A percentile compares a stretch with the other conserved stretches of the same genome.
Evolutionary conservation across 2,797 vertebrate species (phyloP).

Genomic region (Spondyliosoma cantharus): DNA sequence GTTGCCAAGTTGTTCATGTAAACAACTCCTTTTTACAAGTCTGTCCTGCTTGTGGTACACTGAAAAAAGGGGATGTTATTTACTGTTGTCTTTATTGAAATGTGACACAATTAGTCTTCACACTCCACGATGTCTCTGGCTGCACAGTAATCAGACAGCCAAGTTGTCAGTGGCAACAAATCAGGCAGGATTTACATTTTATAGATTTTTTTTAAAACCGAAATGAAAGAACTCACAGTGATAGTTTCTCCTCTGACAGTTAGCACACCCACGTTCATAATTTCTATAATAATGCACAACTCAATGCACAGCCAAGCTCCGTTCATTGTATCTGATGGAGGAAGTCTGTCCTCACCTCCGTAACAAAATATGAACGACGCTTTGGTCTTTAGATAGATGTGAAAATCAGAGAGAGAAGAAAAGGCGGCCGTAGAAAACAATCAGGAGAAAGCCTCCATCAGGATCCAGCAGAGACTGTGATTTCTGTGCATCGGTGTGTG

Average conservation of each 20-base stretch:
- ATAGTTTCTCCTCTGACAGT: neutral
- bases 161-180: neutral
- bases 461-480: slow-evolving; percentile 38
- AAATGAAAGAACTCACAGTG: too few relatives aligned
- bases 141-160: neutral
- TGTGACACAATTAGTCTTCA: neutral
- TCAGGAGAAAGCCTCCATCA: slow-evolving; percentile 20
- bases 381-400: slow-evolving; percentile 40
- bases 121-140: neutral
- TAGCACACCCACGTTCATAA: neutral
- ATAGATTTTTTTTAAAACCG: too few relatives aligned
- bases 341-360: neutral
- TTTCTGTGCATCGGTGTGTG: slow-evolving; percentile 23
- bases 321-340: neutral
- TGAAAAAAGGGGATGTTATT: too few relatives aligned
- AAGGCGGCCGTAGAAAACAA: slow-evolving; percentile 32
- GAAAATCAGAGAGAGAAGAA: slow-evolving; percentile 24
- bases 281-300: neutral
- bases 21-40: too few relatives aligned
- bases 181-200: too few relatives aligned
- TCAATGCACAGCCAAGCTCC: too few relatives aligned
- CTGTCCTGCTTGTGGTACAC: too few relatives aligned
- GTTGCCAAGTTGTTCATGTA: too few relatives aligned
- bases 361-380: slow-evolving; percentile 16
- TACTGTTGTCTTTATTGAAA: neutral